Percentiles rank a stretch among this genome's conserved stretches.
phyloP scores from a whole-genome alignment of 2,797 vertebrate genomes.

The Anguilla megastoma region DNA sequence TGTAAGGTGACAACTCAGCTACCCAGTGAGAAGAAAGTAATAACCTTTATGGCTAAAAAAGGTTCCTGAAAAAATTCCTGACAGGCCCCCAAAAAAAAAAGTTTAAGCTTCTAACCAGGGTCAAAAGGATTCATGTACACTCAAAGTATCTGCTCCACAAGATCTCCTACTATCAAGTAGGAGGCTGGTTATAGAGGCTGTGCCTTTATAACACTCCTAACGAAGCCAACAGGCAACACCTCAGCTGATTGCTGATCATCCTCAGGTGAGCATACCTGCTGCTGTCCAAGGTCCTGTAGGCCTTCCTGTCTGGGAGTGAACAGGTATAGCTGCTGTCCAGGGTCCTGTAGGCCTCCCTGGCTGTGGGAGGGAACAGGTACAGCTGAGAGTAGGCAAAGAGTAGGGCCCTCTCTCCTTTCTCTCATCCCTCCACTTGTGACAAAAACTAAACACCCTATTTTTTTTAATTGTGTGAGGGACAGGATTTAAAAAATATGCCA shows the following conservation, averaged over 20 bases:
- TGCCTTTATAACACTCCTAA: background rate
- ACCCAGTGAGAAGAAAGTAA: too few species aligned
- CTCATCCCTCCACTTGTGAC: background rate
- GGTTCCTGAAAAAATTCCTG: too few species aligned
- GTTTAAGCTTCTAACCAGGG: too few species aligned
- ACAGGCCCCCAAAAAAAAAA: too few species aligned
- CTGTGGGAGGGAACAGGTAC: background rate
- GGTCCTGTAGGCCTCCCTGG: background rate
- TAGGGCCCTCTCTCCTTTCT: background rate
- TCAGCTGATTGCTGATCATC: background rate
- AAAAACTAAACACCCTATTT: background rate
- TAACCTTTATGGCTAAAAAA: too few species aligned
- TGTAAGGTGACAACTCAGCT: too few species aligned
- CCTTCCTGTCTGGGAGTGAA: background rate
- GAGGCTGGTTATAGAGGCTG: background rate
- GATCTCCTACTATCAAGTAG: background rate
- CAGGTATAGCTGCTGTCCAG: background rate
- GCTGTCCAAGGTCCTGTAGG: background rate
- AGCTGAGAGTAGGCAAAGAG: background rate
- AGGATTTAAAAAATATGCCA: background rate
- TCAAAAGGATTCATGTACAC: too few species aligned
- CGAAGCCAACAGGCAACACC: background rate
- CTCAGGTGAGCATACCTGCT: background rate
- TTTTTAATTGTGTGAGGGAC: background rate
- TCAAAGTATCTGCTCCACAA: too few species aligned